Base-by-base conservation (phyloP, 2,113 vertebrate genomes). In the Paratilapia polleni region DNA sequence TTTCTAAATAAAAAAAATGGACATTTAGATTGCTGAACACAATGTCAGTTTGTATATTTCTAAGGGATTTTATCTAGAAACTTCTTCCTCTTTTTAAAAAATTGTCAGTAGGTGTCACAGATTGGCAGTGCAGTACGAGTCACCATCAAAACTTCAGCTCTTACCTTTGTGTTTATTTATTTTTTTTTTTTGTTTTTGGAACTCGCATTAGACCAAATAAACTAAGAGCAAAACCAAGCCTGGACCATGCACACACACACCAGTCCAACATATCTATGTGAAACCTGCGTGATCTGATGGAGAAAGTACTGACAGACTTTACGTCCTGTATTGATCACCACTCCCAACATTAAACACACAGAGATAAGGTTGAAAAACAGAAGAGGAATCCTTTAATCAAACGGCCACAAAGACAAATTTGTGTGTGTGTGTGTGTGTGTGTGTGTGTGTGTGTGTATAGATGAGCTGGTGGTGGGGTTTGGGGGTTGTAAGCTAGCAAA, bases 371-470 rank as follows among this genome's bases (percentile, higher is more conserved):
- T 8, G 6, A 63, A 66, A 82, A 68, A 26, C 54, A 75, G 17
- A 7, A 4, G 4, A 66, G 20, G 20, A 9, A 11, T 79, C 54
- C 80, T 86, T 85, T 77, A 86, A 89, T 83, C 79, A 28, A 66
- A 85, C 7, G 6, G n/a, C 43, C 22, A 73, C 43, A 70, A 28
- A 83, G 66, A 17, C 11, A 34, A 13, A 15, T 20, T 8, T 12
- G 9, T 22, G 54, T 22, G 20, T 57, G 20, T 22, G n/a, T 57
- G n/a, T 22, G 15, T 8, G 17, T 2, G 4, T 12, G 14, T 60
- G 24, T n/a, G 19, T 34, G 36, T 57, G 66, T 59, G 76, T 11
- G 56, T 41, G 64, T 13, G 66, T 26, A 77, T 13, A 6, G 9
- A 81, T 8, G 77, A 17, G 75, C 2, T 20, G 17, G 28, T 26